phyloP scores from a whole-genome alignment of 2,113 vertebrate genomes.

The Halichoerus grypus region DNA sequence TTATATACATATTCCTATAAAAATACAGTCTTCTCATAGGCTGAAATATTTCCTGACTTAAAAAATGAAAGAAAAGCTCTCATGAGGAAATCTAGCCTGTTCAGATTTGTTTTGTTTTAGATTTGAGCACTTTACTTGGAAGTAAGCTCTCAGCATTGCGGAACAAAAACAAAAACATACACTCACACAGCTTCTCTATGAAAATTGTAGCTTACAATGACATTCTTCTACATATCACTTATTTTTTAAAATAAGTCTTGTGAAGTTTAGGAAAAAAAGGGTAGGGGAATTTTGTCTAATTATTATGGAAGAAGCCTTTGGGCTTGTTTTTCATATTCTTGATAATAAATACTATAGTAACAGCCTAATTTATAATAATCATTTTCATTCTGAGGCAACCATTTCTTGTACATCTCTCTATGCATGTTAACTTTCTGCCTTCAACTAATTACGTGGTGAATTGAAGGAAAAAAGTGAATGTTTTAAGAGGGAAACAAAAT shows the following conservation, averaged over 20 bases:
- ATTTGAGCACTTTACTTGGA: neutral
- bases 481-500: constrained; percentile 17
- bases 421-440: neutral
- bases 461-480: neutral
- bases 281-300: neutral
- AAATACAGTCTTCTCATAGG: neutral
- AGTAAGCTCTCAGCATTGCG: constrained; percentile 23
- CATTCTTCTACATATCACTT: neutral
- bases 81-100: neutral
- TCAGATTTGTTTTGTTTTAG: neutral
- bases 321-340: neutral
- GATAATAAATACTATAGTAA: neutral
- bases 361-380: neutral
- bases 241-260: neutral
- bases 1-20: neutral
- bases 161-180: constrained; percentile 60
- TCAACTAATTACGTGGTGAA: neutral
- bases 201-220: neutral
- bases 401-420: neutral
- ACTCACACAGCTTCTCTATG: neutral
- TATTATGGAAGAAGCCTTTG: neutral
- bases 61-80: constrained; percentile 36
- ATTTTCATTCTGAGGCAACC: neutral
- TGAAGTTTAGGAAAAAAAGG: neutral
- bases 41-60: neutral